phyloP scores from a whole-genome alignment of 2,113 vertebrate species.

The Lycaon pictus region DNA sequence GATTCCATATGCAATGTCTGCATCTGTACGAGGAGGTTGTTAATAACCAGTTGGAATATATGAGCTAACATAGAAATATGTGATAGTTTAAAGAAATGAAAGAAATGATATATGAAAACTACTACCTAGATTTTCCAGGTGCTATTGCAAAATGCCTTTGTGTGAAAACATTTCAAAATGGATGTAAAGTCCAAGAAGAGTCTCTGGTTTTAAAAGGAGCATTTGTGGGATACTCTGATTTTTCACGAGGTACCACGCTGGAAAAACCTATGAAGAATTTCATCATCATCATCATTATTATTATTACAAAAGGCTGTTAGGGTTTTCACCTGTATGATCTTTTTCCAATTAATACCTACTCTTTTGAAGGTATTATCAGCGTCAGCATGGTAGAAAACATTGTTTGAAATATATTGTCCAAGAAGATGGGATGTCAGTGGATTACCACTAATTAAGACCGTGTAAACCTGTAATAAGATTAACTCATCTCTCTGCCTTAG shows the following conservation, averaged over 20 bases:
- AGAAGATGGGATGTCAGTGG: neutral
- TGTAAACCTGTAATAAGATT: neutral
- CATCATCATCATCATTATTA: neutral
- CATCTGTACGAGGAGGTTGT: too few species aligned
- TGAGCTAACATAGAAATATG: neutral
- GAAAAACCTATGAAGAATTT: neutral
- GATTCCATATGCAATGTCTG: neutral
- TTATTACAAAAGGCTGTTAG: neutral
- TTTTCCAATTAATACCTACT: neutral
- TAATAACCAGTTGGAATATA: neutral
- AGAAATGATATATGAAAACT: neutral
- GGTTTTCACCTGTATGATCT: neutral
- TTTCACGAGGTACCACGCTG: neutral
- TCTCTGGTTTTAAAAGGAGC: neutral
- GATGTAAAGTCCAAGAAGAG: neutral
- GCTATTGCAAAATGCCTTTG: neutral
- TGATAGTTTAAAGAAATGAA: neutral
- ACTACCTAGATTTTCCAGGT: neutral
- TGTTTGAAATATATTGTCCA: neutral
- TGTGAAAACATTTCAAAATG: neutral
- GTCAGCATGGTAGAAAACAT: neutral
- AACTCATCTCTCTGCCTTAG: neutral
- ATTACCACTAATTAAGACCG: neutral
- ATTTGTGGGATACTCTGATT: neutral
- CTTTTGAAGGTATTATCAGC: accelerated